These are phyloP conservation scores for Pseudochaenichthys georgianus DNA, from an alignment of 2,797 vertebrate genomes.

Conservation along the genomic window DNA sequence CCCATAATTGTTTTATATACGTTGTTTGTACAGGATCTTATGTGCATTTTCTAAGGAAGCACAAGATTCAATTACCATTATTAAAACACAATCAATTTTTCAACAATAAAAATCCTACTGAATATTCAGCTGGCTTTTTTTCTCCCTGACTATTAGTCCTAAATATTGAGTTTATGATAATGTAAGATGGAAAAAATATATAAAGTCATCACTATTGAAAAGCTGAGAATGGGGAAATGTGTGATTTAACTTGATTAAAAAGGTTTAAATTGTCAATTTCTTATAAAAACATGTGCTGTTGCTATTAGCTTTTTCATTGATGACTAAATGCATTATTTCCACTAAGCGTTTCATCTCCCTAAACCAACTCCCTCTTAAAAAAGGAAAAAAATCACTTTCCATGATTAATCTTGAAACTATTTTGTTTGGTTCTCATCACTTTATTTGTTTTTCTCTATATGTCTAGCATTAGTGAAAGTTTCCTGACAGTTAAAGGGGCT, in stretches of 20 bases:
- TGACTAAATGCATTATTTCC: neutral
- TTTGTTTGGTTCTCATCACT: neutral
- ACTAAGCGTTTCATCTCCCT: no score
- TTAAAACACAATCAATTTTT: constrained; percentile 16
- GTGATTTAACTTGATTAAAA: neutral
- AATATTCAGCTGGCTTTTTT: neutral
- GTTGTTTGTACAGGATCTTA: constrained; percentile 36
- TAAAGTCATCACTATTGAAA: neutral
- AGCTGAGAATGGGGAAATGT: neutral
- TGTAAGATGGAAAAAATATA: neutral
- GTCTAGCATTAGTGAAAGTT: constrained; percentile 97
- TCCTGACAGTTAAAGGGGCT: constrained; percentile 98
- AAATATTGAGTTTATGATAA: neutral
- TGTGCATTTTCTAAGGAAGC: constrained; percentile 42
- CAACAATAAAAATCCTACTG: neutral
- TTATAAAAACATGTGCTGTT: neutral
- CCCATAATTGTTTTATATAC: constrained; percentile 33
- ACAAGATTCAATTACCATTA: constrained; percentile 18
- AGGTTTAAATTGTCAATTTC: neutral
- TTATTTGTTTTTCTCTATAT: constrained; percentile 6
- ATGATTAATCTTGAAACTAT: neutral
- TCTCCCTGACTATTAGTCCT: neutral
- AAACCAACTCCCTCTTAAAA: no score
- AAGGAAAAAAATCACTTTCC: neutral
- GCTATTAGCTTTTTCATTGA: neutral